These are phyloP conservation scores for Echiichthys vipera DNA, from an alignment of 2,797 vertebrate species.

Conservation along the genomic window DNA sequence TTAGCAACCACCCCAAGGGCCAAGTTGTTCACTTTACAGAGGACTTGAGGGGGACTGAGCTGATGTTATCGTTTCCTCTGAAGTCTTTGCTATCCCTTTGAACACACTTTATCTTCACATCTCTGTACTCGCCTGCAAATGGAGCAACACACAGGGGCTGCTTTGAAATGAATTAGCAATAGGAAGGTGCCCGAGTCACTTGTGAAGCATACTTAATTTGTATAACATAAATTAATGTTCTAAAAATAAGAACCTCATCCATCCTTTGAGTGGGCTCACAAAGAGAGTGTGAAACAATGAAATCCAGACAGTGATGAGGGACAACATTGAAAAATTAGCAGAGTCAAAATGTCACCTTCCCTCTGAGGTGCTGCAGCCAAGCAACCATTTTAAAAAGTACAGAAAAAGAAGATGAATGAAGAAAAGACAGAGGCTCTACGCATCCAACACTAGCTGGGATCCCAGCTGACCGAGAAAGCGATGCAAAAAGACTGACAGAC, in stretches of 20 bases:
- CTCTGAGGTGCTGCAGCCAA: slow-evolving; percentile 29
- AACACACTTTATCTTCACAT: slow-evolving; percentile 76
- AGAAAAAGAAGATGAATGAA: slow-evolving; percentile 43
- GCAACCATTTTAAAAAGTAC: slow-evolving; percentile 13
- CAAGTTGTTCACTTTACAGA: slow-evolving; percentile 58
- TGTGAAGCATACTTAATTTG: slow-evolving; percentile 63
- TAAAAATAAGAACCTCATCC: slow-evolving; percentile 61
- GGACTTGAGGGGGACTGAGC: slow-evolving; percentile 53
- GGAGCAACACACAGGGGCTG: slow-evolving; percentile 57
- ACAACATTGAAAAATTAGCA: slow-evolving; percentile 42
- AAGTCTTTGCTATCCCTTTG: slow-evolving; percentile 73
- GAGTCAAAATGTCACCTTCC: slow-evolving; percentile 58
- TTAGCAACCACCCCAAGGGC: slow-evolving; percentile 49
- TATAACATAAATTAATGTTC: slow-evolving; percentile 54
- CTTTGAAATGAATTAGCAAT: slow-evolving; percentile 72
- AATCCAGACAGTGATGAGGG: slow-evolving; percentile 52
- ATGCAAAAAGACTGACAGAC: slow-evolving; percentile 60
- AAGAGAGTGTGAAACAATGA: slow-evolving; percentile 42
- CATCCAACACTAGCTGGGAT: slow-evolving; percentile 19
- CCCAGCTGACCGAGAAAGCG: slow-evolving; percentile 25
- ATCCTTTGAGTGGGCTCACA: slow-evolving; percentile 14
- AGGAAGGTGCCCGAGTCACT: slow-evolving; percentile 59
- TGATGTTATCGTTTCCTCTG: slow-evolving; percentile 71
- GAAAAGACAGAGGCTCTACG: slow-evolving; percentile 9
- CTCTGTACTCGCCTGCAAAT: slow-evolving; percentile 62